phyloP scores from a whole-genome alignment of 2,797 vertebrate genomes.

The Oceanodroma leucorhoa region DNA sequence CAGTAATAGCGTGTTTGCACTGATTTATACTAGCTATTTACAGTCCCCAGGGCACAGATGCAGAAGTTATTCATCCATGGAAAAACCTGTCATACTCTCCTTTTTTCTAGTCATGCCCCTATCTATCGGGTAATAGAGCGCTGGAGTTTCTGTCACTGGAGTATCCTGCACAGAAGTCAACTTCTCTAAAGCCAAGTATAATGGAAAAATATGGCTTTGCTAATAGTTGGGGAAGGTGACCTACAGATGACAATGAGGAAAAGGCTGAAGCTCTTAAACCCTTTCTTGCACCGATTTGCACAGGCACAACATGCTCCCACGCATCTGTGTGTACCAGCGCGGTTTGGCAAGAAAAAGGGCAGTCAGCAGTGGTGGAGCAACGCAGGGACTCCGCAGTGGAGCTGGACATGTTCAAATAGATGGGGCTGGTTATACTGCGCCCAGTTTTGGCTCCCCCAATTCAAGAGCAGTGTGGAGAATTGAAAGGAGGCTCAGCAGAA shows the following conservation, averaged over 20 bases:
- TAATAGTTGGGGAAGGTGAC: not conserved
- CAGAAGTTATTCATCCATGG: not conserved
- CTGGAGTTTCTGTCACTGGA: not conserved
- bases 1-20: not conserved
- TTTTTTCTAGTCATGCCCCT: not conserved
- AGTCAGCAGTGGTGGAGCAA: not conserved
- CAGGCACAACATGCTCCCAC: not conserved
- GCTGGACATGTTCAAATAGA: too few relatives aligned
- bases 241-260: not conserved
- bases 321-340: not conserved
- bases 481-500: not conserved
- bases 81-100: not conserved
- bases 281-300: not conserved
- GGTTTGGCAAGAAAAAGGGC: not conserved
- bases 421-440: not conserved
- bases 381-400: fast-evolving
- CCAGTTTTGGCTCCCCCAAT: not conserved
- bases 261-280: not conserved
- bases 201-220: not conserved
- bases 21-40: slow-evolving; percentile 11
- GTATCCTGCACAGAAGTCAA: not conserved
- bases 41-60: not conserved
- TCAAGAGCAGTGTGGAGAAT: not conserved
- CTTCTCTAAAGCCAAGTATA: not conserved
- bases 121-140: not conserved